Evolutionary conservation across 2,797 vertebrate genomes (phyloP).

Genomic region (Heteromormyrus szaboi): DNA sequence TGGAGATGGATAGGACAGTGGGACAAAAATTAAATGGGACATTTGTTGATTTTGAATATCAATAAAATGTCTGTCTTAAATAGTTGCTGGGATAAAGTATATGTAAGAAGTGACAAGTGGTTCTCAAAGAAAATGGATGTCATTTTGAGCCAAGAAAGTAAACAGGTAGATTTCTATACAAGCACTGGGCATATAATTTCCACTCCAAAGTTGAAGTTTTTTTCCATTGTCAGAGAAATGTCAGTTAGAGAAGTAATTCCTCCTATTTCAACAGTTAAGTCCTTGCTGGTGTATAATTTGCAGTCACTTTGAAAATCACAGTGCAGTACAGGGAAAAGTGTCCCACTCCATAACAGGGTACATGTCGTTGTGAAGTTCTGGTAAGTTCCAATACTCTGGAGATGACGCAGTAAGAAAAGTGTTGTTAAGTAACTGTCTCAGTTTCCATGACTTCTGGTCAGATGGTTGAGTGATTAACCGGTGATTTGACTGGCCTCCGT

Average conservation of each 20-base stretch:
- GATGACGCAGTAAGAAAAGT: background rate
- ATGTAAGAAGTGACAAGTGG: background rate
- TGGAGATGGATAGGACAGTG: background rate
- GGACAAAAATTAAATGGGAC: background rate
- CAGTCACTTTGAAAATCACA: slow-evolving; percentile 24
- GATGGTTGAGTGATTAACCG: background rate
- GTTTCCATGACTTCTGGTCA: background rate
- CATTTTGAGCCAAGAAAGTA: background rate
- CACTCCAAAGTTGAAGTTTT: slow-evolving; percentile 12
- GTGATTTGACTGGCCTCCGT: background rate
- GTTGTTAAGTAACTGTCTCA: background rate
- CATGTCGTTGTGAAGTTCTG: background rate
- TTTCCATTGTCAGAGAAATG: slow-evolving; percentile 9
- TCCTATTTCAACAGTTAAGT: slow-evolving; percentile 17
- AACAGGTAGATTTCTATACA: background rate
- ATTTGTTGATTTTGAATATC: background rate
- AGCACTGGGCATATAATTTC: slow-evolving; percentile 26
- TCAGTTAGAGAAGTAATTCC: slow-evolving; percentile 27
- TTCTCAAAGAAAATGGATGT: background rate
- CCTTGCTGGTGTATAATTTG: slow-evolving; percentile 32
- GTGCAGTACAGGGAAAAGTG: background rate
- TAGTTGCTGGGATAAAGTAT: background rate
- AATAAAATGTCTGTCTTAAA: background rate
- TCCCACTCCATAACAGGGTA: background rate
- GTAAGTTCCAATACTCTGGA: background rate